phyloP scores from a whole-genome alignment of 2,113 vertebrate genomes.

The Nipponia nippon region DNA sequence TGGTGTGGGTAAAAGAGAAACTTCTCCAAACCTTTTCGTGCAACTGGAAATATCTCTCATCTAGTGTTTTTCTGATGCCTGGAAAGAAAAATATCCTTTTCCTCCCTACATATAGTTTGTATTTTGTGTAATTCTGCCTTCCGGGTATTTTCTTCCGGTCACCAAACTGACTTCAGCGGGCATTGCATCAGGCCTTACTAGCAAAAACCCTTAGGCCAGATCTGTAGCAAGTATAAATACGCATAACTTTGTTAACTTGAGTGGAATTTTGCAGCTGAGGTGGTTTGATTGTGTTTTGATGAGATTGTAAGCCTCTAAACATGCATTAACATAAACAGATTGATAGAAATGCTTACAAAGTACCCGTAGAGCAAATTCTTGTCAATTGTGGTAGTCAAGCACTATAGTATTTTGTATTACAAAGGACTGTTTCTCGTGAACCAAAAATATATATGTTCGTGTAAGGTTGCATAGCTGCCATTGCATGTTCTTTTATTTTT shows the following conservation, averaged over 20 bases:
- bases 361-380: neutral
- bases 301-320: neutral
- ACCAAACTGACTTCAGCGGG: neutral
- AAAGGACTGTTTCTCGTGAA: neutral
- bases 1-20: neutral
- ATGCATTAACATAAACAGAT: neutral
- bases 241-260: neutral
- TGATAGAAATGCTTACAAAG: neutral
- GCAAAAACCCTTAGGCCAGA: neutral
- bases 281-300: neutral
- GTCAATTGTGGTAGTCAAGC: neutral
- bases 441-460: neutral
- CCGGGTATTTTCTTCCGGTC: neutral
- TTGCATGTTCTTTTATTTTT: neutral
- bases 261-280: neutral
- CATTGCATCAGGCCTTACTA: neutral
- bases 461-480: neutral
- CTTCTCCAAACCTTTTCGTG: neutral
- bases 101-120: neutral
- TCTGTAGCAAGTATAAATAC: neutral
- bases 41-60: neutral
- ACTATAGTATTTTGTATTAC: neutral
- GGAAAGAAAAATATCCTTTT: neutral
- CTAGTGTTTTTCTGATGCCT: neutral
- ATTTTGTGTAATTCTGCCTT: neutral